Conservation (phyloP, 2,888 invertebrate genomes). For the Heteromyza rotundicornis region DNA sequence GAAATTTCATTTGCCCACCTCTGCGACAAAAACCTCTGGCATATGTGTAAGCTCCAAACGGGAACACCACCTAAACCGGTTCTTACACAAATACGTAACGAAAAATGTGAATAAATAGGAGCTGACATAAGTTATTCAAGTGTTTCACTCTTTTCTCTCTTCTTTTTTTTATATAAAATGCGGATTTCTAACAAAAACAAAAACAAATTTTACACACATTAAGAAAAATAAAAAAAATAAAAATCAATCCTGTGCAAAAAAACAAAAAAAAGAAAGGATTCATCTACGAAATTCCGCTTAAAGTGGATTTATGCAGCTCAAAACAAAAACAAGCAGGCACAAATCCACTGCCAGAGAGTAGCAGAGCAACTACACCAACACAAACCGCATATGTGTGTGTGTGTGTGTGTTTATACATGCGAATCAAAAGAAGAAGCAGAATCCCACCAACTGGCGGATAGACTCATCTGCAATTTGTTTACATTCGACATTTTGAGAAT, state of each 20-base stretch:
- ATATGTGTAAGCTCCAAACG: too few relatives aligned
- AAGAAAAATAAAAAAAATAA: neutral
- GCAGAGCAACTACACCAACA: too few relatives aligned
- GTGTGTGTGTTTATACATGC: conserved; percentile 26
- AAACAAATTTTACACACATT: neutral
- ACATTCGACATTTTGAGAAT: conserved; percentile 50
- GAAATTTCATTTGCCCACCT: neutral
- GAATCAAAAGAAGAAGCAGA: too few relatives aligned
- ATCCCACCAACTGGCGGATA: conserved; percentile 37
- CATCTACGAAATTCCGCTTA: conserved; percentile 30
- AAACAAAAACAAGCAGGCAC: conserved; percentile 14
- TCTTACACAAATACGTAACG: neutral
- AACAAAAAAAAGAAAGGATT: conserved; percentile 16
- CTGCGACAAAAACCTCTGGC: too few relatives aligned
- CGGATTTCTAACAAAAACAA: conserved; percentile 11
- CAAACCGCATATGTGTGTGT: conserved; percentile 5
- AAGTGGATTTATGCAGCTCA: conserved; percentile 46
- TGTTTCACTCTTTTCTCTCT: neutral
- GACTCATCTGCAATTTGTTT: conserved; percentile 51
- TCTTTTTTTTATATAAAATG: conserved; percentile 3
- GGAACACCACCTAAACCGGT: too few relatives aligned
- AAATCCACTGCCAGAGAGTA: too few relatives aligned
- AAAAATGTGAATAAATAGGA: neutral
- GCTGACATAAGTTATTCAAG: conserved; percentile 14
- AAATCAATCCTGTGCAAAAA: neutral